Conservation (phyloP, 2,888 invertebrate genomes). For the Melangyna quadrimaculata region DNA sequence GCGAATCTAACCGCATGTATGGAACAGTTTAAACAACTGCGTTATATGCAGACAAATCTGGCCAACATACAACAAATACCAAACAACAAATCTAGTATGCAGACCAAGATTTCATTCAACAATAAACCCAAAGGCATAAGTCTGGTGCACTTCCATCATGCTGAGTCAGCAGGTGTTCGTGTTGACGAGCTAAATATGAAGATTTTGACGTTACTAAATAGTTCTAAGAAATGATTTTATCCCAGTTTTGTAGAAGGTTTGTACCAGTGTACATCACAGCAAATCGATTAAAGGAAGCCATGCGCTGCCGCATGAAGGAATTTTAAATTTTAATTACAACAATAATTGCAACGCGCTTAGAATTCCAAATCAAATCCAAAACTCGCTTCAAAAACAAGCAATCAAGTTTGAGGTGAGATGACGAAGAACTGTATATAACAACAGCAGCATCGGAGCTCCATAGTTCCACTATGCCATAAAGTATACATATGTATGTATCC, state of each 20-base stretch:
- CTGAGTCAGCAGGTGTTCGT: no score
- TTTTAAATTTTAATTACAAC: constrained; percentile 55
- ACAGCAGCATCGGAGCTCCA: neutral
- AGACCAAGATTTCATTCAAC: no score
- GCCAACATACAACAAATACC: no score
- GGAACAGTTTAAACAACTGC: no score
- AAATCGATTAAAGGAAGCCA: constrained; percentile 50
- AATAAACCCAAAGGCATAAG: no score
- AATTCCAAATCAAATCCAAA: constrained; percentile 43
- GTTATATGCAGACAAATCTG: no score
- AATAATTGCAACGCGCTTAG: constrained; percentile 45
- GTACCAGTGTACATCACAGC: neutral
- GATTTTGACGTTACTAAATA: no score
- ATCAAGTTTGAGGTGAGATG: neutral
- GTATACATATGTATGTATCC: constrained; percentile 4
- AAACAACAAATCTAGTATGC: no score
- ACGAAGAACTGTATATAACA: neutral
- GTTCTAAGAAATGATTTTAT: neutral
- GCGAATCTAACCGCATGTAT: no score
- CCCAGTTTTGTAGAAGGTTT: neutral
- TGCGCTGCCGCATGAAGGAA: neutral
- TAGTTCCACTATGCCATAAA: neutral
- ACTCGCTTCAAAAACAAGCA: constrained; percentile 2
- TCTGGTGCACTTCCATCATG: no score
- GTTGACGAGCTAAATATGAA: no score